These are phyloP conservation scores for Heteropelma amictum DNA, from an alignment of 2,888 invertebrate genomes.

Conservation along the genomic window DNA sequence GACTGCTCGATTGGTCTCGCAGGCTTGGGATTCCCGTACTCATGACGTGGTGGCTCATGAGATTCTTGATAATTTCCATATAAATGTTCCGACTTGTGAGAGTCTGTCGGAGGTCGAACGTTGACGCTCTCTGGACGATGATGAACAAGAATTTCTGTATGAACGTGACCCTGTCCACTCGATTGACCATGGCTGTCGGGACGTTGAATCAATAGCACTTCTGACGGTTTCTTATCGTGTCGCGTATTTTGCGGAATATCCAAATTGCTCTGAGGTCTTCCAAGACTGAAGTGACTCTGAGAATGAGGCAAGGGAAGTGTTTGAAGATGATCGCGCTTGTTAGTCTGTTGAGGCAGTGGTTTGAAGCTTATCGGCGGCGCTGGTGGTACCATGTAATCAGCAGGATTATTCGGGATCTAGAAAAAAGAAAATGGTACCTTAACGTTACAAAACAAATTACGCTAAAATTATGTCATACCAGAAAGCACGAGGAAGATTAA, in stretches of 20 bases:
- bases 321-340: constrained; percentile 62
- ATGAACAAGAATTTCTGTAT: constrained; percentile 73
- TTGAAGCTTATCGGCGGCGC: constrained; percentile 68
- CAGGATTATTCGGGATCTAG: constrained; percentile 69
- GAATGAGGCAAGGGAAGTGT: constrained; percentile 62
- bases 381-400: constrained; percentile 72
- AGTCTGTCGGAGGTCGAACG: constrained; percentile 61
- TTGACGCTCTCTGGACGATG: constrained; percentile 70
- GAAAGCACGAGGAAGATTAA: too few species aligned
- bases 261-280: constrained; percentile 62
- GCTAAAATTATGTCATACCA: too few species aligned
- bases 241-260: constrained; percentile 55
- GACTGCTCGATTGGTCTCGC: constrained; percentile 63
- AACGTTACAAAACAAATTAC: too few species aligned
- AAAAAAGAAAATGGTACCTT: neutral
- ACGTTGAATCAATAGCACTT: constrained; percentile 66
- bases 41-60: constrained; percentile 67
- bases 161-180: constrained; percentile 71
- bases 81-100: constrained; percentile 55
- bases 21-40: constrained; percentile 64
- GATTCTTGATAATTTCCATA: constrained; percentile 51
- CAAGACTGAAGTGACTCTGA: constrained; percentile 59
- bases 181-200: constrained; percentile 64
- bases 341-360: constrained; percentile 60
- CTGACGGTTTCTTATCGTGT: constrained; percentile 65